Evolutionary conservation across 2,888 invertebrate genomes (phyloP), one percentile per base, ranked within the genome.

Genomic region (Lithophane socia): DNA sequence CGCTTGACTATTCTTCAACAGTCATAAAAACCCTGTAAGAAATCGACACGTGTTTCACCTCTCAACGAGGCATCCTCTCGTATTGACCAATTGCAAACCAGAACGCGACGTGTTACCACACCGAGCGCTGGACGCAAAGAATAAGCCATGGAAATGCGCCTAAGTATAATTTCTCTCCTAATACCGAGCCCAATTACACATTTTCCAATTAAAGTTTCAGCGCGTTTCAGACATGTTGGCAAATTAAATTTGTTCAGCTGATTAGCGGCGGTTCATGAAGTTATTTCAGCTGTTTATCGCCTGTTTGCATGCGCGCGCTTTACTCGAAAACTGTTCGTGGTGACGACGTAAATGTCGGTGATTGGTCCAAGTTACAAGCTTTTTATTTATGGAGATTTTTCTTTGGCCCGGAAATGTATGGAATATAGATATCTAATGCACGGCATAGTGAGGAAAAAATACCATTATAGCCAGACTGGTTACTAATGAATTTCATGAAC

Each of bases 271-370:
- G 81, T 83, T 84, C 86, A 86, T 86, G 88, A 89, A 89, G 83
- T 88, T 85, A 87, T 89, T 90, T 86, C 85, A 87, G 80, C 83
- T 85, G 77, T 89, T 91, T 91, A 91, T 90, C 78, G 91, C 79
- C 12, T 68, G 85, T 86, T 91, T 84, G 91, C 91, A 90, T 91
- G 91, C 81, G 82, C 80, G 61, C 75, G 78, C 69, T 83, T 86
- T 83, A 82, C 87, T 86, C 95, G 97, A 97, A 97, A 97, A 97
- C 97, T 97, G 97, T 97, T 97, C 77, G 97, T 97, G 96, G 94
- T 97, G 97, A 97, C 96, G 97, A 97, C 97, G 97, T 80, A 77
- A 83, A 86, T 77, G 71, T 71, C 37, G 49, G 61, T 63, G 70
- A 8, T 3, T 78, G 85, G 88, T 79, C 1, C 66, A 87, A 86